A percentile compares a stretch with the other conserved stretches of the same genome.
These are phyloP conservation scores for Eulemur albifrons DNA, from an alignment of 2,797 vertebrate species.

Conservation along the genomic window DNA sequence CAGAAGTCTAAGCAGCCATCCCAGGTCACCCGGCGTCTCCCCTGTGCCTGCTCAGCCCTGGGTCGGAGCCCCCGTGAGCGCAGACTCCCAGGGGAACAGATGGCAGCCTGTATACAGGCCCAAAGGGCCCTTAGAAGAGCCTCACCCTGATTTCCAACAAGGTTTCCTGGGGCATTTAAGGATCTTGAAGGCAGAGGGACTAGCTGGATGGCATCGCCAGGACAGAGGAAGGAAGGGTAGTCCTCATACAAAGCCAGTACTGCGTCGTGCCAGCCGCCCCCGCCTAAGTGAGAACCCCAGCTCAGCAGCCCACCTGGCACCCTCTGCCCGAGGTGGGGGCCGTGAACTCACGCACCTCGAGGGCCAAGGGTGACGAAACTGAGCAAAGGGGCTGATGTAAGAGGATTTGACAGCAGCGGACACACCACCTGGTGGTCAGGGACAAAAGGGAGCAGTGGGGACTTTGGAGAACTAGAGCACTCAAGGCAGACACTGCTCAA, in stretches of 20 bases:
- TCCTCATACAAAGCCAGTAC: neutral
- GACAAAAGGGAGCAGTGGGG: neutral
- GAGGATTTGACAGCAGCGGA: accelerated
- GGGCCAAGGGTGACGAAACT: neutral
- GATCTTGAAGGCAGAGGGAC: neutral
- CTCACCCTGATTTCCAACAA: neutral
- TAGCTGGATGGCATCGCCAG: neutral
- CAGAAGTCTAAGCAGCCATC: neutral
- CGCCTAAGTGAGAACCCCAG: accelerated
- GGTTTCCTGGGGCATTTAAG: neutral
- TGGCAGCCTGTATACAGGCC: neutral
- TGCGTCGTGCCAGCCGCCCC: accelerated
- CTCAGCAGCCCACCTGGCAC: neutral
- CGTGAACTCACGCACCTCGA: accelerated
- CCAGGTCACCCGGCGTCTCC: neutral
- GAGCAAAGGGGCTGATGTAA: neutral
- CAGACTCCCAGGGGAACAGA: neutral
- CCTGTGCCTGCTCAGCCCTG: neutral
- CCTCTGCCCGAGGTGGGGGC: accelerated
- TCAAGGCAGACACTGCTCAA: accelerated
- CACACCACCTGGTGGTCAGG: neutral
- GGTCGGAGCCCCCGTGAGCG: neutral
- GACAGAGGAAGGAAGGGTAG: neutral
- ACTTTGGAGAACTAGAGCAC: neutral
- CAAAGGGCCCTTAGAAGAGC: neutral